Conservation (phyloP, 2,113 vertebrate species). For the Zosterops borbonicus region DNA sequence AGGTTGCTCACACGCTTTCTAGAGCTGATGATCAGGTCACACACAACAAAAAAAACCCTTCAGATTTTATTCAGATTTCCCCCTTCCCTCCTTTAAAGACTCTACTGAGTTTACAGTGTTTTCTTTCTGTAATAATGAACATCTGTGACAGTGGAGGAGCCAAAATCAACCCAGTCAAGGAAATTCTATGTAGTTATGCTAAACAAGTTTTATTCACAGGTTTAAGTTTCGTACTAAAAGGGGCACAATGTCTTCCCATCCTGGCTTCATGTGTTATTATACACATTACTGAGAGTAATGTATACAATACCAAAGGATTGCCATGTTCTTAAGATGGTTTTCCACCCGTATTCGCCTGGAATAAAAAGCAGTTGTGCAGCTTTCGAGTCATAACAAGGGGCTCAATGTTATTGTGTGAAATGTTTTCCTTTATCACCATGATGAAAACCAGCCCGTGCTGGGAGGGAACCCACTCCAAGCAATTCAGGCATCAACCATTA, state of each 20-base stretch:
- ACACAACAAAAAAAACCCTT: not conserved
- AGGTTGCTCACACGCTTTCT: conserved; percentile 21
- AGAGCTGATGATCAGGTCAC: conserved; percentile 27
- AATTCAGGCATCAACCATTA: conserved; percentile 22
- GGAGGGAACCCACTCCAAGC: not conserved
- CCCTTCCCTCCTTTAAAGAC: not conserved
- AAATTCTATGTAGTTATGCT: conserved; percentile 56
- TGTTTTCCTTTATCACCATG: not conserved
- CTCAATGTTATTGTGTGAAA: not conserved
- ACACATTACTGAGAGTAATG: not conserved
- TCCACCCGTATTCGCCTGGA: not conserved
- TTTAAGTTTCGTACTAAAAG: conserved; percentile 56
- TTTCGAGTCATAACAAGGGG: conserved; percentile 29
- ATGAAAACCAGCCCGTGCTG: conserved; percentile 37
- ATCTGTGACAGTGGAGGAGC: conserved; percentile 59
- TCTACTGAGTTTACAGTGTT: conserved; percentile 7
- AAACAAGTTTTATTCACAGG: conserved; percentile 62
- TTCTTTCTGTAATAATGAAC: conserved; percentile 65
- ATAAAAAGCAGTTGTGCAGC: conserved; percentile 22
- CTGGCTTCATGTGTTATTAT: not conserved
- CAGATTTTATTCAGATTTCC: conserved; percentile 9
- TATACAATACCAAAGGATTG: not conserved
- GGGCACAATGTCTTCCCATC: conserved; percentile 13
- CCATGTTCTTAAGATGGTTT: not conserved
- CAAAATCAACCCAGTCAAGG: conserved; percentile 70